Base-by-base conservation (phyloP, 1,140 invertebrate species). In the Papilio polyxenes region DNA sequence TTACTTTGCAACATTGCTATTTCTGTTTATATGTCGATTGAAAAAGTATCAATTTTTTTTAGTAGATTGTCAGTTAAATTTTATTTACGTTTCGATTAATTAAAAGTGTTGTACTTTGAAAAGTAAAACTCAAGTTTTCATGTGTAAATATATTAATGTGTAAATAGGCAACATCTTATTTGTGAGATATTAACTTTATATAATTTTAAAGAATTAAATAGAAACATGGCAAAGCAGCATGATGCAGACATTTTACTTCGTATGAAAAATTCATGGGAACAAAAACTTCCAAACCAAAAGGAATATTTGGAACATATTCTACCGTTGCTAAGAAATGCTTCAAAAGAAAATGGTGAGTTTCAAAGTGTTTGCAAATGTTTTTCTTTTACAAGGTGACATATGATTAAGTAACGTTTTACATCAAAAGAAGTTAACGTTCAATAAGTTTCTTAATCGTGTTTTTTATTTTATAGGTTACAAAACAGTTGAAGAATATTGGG, bases 401-500 rank as follows among this genome's bases (percentile, higher is more conserved):
- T 49, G 9, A 31, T 72, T 72, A 15, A 72, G 23, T 13, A 37
- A 37, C 15, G 4, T 44, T 7, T 44, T 44, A 31, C 23, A 31
- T 31, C 23, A 37, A 69, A n/a, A 6, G n/a, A 3, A 62, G n/a
- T 72, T 72, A 48, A 75, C 8, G 8, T 49, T 48, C 40, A 44
- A 7, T 56, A 31, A 20, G 15, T 56, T 79, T 37, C 53, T 37
- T 69, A 75, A 10, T 76, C 7, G 65, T 44, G 40, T 81, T 81
- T 85, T 49, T 82, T 86, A 31, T 80, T 62, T 87, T 82, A 72
- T 83, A 93, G 91, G 86, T 74, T 92, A 90, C 76, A 85, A 93
- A 23, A 87, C 92, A 51, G 93, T 95, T 0, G 89, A 94, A 83
- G 92, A 94, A 69, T 96, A 96, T 86, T 96, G 96, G 96, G 95